Percentiles rank a stretch among this genome's conserved stretches.
Evolutionary conservation across 2,797 vertebrate species (phyloP).

Genomic region (Steatocranus sp.): DNA sequence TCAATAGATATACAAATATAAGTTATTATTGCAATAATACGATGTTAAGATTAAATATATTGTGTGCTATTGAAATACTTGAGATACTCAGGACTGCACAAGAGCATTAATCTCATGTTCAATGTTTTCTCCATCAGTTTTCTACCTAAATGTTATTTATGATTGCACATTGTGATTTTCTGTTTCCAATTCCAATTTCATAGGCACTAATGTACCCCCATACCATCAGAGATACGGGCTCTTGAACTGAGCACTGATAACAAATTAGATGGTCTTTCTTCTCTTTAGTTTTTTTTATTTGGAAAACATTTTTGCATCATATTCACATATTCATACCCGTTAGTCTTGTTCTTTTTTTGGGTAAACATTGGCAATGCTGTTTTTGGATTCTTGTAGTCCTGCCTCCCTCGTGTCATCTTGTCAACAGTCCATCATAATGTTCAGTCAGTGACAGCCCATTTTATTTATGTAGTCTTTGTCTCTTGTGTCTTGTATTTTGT

Average conservation of each 20-base stretch:
- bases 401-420: neutral
- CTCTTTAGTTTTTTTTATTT: neutral
- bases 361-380: neutral
- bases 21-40: neutral
- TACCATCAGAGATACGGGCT: neutral
- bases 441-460: neutral
- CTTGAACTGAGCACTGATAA: neutral
- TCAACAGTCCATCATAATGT: neutral
- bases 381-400: neutral
- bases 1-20: neutral
- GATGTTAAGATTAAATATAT: neutral
- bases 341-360: neutral
- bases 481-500: neutral
- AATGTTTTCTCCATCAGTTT: neutral
- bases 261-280: neutral
- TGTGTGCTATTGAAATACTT: neutral
- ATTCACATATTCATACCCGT: neutral
- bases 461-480: neutral
- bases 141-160: neutral
- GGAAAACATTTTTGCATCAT: neutral
- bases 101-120: neutral
- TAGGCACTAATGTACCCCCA: neutral
- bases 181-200: neutral
- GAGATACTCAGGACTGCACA: neutral
- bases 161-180: neutral